Evolutionary conservation across 2,113 vertebrate genomes (phyloP).

Genomic region (Pedionomus torquatus): DNA sequence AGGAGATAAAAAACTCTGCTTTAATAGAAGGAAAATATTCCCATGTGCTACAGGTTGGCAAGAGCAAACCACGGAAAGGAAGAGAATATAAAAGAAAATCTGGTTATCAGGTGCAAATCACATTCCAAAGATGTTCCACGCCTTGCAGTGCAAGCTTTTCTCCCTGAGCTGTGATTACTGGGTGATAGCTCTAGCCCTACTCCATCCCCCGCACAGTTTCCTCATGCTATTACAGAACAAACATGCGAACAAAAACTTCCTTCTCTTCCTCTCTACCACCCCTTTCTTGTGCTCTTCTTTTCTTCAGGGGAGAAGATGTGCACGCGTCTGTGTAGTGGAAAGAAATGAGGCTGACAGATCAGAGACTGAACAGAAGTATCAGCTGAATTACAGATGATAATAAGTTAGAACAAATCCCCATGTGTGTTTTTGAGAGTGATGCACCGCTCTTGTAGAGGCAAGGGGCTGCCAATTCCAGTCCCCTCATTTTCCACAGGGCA

Average conservation of each 20-base stretch:
- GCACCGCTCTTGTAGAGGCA: not conserved
- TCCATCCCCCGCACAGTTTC: not conserved
- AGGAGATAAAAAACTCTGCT: not conserved
- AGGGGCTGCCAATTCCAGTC: not conserved
- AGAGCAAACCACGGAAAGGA: not conserved
- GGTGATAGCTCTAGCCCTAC: not conserved
- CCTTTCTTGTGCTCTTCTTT: not conserved
- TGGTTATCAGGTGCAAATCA: slow-evolving; percentile 38
- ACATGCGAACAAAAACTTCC: not conserved
- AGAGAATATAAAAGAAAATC: slow-evolving; percentile 9
- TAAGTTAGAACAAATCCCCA: not conserved
- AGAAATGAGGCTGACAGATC: not conserved
- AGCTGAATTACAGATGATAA: not conserved
- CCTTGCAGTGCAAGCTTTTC: slow-evolving; percentile 16
- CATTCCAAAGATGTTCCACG: not conserved
- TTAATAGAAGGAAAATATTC: slow-evolving; percentile 27
- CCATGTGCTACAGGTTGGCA: not conserved
- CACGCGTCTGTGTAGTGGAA: not conserved
- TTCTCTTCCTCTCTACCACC: not conserved
- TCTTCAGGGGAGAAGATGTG: not conserved
- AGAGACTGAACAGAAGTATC: not conserved
- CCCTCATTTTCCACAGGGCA: not conserved
- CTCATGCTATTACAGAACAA: not conserved
- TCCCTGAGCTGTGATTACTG: slow-evolving; percentile 29
- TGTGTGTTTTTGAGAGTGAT: not conserved